Evolutionary conservation across 2,797 vertebrate species (phyloP), one percentile per base, ranked within the genome.

Genomic region (Siniperca undulata): DNA sequence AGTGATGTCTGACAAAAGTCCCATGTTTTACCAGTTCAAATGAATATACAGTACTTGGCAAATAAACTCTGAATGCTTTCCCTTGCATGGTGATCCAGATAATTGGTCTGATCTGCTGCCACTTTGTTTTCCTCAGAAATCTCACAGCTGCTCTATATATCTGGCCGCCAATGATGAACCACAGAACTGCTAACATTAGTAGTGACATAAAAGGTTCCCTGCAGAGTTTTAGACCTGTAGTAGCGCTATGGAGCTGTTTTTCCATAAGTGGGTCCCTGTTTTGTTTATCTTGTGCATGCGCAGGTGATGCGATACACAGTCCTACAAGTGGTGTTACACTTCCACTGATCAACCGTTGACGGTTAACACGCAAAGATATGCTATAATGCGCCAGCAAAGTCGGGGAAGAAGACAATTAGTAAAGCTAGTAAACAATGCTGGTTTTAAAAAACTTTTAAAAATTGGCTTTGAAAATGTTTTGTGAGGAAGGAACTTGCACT

Each of bases 21-120:
- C 10, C 6, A 27, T 70, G 24, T 77, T 76, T 75, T 40, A 70
- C 60, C 34, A n/a, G 5, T 40, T 67, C 2, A 72, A 72, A 46
- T 40, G 13, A 36, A 64, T 66, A 4, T 40, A 42, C 12, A 20
- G n/a, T 24, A 27, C 14, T 52, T 68, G 61, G 34, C 13, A 61
- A 7, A 50, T 11, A 74, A 13, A 17, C 11, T 50, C 8, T 14
- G 2, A 65, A 50, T 17, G 6, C 12, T 9, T 70, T 42, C 24
- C 22, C n/a, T 50, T 50, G 24, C 8, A 58, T 58, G 2, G 34
- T 67, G 24, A 71, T 53, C 24, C 36, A 60, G 11, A 58, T 73
- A 36, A 59, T 64, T 68, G 7, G 2, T 36, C 34, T 61, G 40
- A 86, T 50, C 34, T 74, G 66, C n/a, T 42, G 14, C 12, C 70